A percentile compares a stretch with the other conserved stretches of the same genome.
Conservation (phyloP, 1,140 invertebrate genomes). For the Drosophila albomicans region DNA sequence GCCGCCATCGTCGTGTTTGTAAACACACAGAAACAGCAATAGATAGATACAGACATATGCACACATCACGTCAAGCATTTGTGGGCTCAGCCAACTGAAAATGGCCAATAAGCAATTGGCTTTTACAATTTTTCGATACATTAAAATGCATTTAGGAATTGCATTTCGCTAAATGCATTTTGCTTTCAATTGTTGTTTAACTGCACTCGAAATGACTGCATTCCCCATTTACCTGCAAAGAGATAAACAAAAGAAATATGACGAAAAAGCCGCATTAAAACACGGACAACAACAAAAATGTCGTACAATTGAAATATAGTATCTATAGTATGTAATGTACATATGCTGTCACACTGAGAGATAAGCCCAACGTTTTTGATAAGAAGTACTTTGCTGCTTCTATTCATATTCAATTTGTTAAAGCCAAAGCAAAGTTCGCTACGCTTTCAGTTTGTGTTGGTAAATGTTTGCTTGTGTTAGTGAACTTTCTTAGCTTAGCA, state of each 20-base stretch:
- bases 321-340: not conserved
- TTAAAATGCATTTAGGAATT: conserved; percentile 30
- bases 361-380: conserved; percentile 28
- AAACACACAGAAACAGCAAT: conserved; percentile 17
- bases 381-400: not conserved
- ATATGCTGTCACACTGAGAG: not conserved
- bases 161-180: conserved; percentile 27
- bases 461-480: no score
- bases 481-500: no score
- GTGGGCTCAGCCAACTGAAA: conserved; percentile 35
- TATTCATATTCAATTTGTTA: conserved; percentile 1
- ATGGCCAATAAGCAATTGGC: conserved; percentile 36
- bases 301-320: conserved; percentile 6
- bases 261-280: conserved; percentile 18
- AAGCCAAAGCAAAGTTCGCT: not conserved
- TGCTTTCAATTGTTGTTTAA: conserved; percentile 25
- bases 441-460: not conserved
- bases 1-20: not conserved
- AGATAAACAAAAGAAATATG: conserved; percentile 23
- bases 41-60: conserved; percentile 15
- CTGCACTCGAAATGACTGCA: not conserved
- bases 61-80: not conserved
- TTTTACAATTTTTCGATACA: conserved; percentile 36
- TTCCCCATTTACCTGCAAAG: conserved; percentile 20
- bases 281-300: not conserved